Conservation (phyloP, 2,888 invertebrate genomes). For the Mythimna ferrago region DNA sequence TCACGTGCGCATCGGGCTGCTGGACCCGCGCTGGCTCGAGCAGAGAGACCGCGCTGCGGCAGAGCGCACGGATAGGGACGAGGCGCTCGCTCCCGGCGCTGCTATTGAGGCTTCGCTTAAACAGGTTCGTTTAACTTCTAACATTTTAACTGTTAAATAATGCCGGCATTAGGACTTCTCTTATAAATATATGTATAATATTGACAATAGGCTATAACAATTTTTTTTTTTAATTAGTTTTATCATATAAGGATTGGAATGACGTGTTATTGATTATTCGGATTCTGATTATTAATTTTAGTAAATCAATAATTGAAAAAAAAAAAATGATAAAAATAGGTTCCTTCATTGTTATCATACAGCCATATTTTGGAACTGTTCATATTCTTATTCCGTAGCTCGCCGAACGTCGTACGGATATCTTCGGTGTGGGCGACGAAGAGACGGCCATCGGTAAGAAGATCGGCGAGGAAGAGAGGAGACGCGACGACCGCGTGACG, state of each 20-base stretch:
- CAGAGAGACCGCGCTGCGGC: constrained; percentile 98
- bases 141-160: not conserved
- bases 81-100: constrained; percentile 91
- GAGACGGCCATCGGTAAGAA: constrained; percentile 99
- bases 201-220: no score
- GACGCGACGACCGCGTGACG: constrained; percentile 97
- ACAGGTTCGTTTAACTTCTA: constrained; percentile 82
- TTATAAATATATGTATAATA: not conserved
- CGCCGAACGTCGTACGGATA: constrained; percentile 99
- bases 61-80: constrained; percentile 96
- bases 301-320: no score
- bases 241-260: no score
- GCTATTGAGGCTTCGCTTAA: constrained; percentile 99
- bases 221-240: no score
- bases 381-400: constrained; percentile 82
- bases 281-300: no score
- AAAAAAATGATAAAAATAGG: no score
- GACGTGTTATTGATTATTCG: no score
- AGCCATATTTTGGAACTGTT: no score
- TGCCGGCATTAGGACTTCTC: not conserved
- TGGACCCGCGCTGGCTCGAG: constrained; percentile 99
- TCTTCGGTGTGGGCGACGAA: constrained; percentile 99
- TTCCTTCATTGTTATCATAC: no score
- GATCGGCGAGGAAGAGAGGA: constrained; percentile 97
- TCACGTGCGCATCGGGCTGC: constrained; percentile 98